Base-by-base conservation (phyloP, 2,113 vertebrate species). In the Ceuthmochares aereus region DNA sequence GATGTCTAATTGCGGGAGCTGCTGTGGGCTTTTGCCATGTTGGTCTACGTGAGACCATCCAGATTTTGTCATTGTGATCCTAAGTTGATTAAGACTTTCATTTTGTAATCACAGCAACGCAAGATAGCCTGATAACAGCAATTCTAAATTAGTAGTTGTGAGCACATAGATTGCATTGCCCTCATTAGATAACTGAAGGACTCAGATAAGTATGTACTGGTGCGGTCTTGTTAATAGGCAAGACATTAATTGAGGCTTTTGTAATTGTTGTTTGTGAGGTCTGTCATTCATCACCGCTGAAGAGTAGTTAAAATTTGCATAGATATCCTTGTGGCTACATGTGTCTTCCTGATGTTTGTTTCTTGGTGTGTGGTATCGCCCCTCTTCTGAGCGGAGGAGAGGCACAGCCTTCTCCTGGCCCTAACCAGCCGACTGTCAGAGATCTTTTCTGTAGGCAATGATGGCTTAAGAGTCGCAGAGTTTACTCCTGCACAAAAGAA, bases 241-340 rank as follows among this genome's bases (percentile, higher is more conserved):
- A 36, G 58, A 52, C 59, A 40, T 96, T 85, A 89, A 89, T 42
- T 96, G 51, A 23, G 72, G 45, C 75, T 85, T 76, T 78, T 88
- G 1, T 94, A 96, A 96, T 94, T 93, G 62, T 52, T 96, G 62
- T 94, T 96, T 96, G 87, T 93, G 19, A 45, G 29, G 84, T 36
- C 60, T 87, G 47, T 68, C 77, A 45, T 64, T 95, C 81, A 30
- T 91, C 51, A n/a, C 20, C 73, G 81, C 40, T 32, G 80, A 13
- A 14, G 47, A 47, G 84, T 14, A 62, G 55, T 29, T 80, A 56
- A 68, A 75, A 66, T 79, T 79, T 93, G 66, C 74, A 69, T 69
- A 20, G 55, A 27, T 91, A 47, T 17, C 58, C 32, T 93, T 62
- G 21, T 34, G 55, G 23, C 42, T 69, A 56, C 6, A 0, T 9